Evolutionary conservation across 1,140 invertebrate species (phyloP).

Genomic region (Pseudoatta argentina): DNA sequence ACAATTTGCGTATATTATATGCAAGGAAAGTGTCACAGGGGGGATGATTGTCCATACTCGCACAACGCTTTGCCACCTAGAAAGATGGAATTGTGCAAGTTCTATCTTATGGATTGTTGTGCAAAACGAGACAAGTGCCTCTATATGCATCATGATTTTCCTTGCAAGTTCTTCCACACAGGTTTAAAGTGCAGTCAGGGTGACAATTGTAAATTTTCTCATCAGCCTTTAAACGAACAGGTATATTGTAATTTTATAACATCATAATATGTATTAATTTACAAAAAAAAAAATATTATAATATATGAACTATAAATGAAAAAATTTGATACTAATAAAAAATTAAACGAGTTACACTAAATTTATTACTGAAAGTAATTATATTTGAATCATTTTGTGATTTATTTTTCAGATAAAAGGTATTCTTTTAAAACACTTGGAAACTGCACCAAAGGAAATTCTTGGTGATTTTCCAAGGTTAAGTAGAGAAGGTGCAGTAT

Average conservation of each 20-base stretch:
- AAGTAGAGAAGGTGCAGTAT: conserved; percentile 91
- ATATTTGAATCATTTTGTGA: conserved; percentile 23
- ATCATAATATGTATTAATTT: conserved; percentile 80
- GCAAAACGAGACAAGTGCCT: conserved; percentile 98
- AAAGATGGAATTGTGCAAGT: conserved; percentile 98
- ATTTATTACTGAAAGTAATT: conserved; percentile 20
- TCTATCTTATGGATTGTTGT: conserved; percentile 98
- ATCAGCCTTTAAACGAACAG: conserved; percentile 91
- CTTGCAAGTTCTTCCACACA: conserved; percentile 98
- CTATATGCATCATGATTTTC: conserved; percentile 99
- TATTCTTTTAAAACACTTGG: conserved; percentile 91
- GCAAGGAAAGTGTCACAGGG: conserved; percentile 95
- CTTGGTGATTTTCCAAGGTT: conserved; percentile 94
- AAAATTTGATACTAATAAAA: neutral
- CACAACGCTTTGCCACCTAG: conserved; percentile 93
- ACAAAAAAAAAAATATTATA: conserved; percentile 87
- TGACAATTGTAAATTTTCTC: conserved; percentile 97
- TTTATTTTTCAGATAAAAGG: conserved; percentile 80
- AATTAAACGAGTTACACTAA: neutral
- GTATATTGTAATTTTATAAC: conserved; percentile 86
- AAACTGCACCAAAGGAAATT: conserved; percentile 96
- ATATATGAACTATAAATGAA: neutral
- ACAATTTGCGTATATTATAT: conserved; percentile 93
- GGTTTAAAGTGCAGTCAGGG: conserved; percentile 93
- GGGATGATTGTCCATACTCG: conserved; percentile 94